Base-by-base conservation (phyloP, 2,888 invertebrate species). In the Diadromus collaris region DNA sequence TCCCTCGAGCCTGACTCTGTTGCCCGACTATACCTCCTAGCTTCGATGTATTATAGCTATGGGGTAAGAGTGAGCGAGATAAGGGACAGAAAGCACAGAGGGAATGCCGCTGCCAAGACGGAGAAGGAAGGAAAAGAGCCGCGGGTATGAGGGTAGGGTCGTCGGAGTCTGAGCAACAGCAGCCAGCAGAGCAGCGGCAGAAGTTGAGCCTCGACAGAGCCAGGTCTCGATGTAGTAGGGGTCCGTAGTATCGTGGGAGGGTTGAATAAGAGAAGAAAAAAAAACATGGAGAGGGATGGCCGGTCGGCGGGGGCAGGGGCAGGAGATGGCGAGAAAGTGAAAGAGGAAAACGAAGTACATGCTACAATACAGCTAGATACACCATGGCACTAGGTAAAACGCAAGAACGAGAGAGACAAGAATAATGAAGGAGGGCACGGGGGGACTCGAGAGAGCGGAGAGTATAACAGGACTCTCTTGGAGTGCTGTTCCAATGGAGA, bases 381-480 rank as follows among this genome's bases (percentile, higher is more conserved):
- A 48, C 1, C 54, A 29, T 27, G 27, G 24, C 10, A 7, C 29
- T 24, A 46, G 56, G 44, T n/a, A 24, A 16, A 64, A 60, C 24
- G n/a, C 9, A 51, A 27, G 51, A 46, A 68, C 21, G 60, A 44
- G 48, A n/a, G 51, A n/a, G 51, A 41, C 69, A 81, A 63, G 69
- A 60, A 61, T 70, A 54, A 58, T 56, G 68, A 70, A 69, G 69
- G 77, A 79, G 65, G n/a, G n/a, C n/a, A n/a, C n/a, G n/a, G 61
- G 54, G 41, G 54, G 27, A 34, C 65, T 65, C 54, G 61, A 63
- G 64, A 54, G 64, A 71, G 56, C 65, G 56, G 71, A 70, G 64
- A 58, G 41, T 63, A 44, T 64, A 46, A 32, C 63, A 70, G 75
- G 60, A 48, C 71, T 75, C 44, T 54, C 60, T 58, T 75, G 74